These are phyloP conservation scores for Sebastes hopkinsi DNA, from an alignment of 2,797 vertebrate species.

Conservation along the genomic window DNA sequence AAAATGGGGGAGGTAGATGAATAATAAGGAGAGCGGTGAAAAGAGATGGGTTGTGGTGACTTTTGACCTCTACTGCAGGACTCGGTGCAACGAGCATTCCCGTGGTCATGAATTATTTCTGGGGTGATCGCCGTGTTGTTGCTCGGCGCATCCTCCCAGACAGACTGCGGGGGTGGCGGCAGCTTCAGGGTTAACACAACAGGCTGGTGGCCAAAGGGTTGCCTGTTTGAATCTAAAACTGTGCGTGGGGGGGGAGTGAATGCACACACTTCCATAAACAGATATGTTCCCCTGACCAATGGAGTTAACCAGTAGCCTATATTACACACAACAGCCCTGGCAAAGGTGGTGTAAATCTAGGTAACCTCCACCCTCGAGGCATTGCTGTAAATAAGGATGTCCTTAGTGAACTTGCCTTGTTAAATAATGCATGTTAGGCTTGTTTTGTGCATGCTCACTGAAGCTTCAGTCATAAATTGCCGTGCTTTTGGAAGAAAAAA, in stretches of 20 bases:
- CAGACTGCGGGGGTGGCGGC: constrained; percentile 17
- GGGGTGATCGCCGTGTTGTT: background rate
- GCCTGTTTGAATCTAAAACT: constrained; percentile 23
- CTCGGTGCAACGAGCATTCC: constrained; percentile 35
- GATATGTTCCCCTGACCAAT: constrained; percentile 4
- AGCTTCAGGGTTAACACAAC: constrained; percentile 24
- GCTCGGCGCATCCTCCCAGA: constrained; percentile 16
- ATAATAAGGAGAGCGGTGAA: constrained; percentile 44
- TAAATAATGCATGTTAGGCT: constrained; percentile 51
- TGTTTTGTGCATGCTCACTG: background rate
- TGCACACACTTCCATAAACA: constrained; percentile 7
- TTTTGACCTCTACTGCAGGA: constrained; percentile 60
- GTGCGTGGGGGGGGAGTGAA: background rate
- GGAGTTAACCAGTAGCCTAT: background rate
- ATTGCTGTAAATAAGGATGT: constrained; percentile 47
- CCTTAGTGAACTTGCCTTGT: constrained; percentile 30
- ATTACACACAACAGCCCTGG: background rate
- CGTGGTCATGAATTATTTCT: constrained; percentile 66
- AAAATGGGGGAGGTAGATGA: background rate
- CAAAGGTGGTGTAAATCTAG: constrained; percentile 49
- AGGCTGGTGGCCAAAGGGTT: constrained; percentile 25
- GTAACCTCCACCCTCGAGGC: constrained; percentile 40
- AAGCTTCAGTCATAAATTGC: background rate
- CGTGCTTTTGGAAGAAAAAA: background rate
- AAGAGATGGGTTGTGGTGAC: constrained; percentile 63